phyloP scores from a whole-genome alignment of 2,888 invertebrate species.

The Aleiodes testaceus region DNA sequence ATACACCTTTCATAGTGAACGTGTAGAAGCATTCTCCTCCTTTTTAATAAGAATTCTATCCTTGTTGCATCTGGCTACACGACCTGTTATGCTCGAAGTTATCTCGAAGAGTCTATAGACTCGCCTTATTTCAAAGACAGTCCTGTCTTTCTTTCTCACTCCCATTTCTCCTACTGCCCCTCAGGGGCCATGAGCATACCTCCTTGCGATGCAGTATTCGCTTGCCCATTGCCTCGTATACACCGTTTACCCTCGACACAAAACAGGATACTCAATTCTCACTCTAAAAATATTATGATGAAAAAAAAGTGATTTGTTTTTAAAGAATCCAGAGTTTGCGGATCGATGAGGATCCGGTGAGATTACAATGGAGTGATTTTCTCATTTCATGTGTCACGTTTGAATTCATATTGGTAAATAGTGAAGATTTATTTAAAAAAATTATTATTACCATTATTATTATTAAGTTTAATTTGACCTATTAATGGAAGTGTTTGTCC shows the following conservation, averaged over 20 bases:
- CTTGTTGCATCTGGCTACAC: constrained; percentile 37
- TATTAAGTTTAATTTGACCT: background rate
- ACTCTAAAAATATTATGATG: background rate
- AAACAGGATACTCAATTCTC: constrained; percentile 9
- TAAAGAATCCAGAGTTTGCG: background rate
- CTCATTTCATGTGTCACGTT: constrained; percentile 6
- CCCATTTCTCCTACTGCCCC: constrained; percentile 67
- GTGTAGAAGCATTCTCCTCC: constrained; percentile 22
- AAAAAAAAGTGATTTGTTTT: background rate
- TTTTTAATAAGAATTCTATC: constrained; percentile 35
- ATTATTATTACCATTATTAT: background rate
- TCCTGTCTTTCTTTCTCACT: constrained; percentile 53
- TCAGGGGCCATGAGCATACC: constrained; percentile 66
- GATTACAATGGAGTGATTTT: constrained; percentile 30
- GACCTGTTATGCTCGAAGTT: constrained; percentile 47
- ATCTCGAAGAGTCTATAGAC: constrained; percentile 52
- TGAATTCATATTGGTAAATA: constrained; percentile 17
- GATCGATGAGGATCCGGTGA: background rate
- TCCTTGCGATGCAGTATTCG: constrained; percentile 69
- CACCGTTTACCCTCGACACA: constrained; percentile 54
- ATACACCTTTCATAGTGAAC: constrained; percentile 27
- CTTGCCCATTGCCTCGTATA: constrained; percentile 67
- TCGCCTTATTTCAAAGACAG: constrained; percentile 46
- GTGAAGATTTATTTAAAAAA: background rate
- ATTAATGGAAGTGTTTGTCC: background rate